Conservation (phyloP, 2,113 vertebrate species). For the Corapipo altera region DNA sequence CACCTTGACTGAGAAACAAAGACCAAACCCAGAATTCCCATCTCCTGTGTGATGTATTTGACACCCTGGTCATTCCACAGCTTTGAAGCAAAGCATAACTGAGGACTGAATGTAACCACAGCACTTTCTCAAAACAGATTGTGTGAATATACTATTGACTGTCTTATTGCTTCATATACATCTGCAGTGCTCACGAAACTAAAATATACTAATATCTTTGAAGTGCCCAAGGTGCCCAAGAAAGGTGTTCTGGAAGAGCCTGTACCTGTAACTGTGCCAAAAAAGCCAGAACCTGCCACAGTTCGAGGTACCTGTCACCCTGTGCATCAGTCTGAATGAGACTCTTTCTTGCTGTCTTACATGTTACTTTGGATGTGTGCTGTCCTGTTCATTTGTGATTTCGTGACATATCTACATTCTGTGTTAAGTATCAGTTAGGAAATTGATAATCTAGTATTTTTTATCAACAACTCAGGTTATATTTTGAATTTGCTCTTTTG, state of each 20-base stretch:
- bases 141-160: accelerated
- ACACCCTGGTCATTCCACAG: neutral
- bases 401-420: accelerated
- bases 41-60: neutral
- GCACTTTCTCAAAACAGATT: neutral
- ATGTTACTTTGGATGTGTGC: neutral
- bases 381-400: neutral
- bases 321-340: neutral
- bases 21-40: neutral
- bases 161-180: neutral
- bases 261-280: constrained; percentile 36
- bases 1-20: neutral
- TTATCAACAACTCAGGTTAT: neutral
- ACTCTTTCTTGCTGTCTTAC: neutral
- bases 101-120: neutral
- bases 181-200: neutral
- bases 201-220: constrained; percentile 74
- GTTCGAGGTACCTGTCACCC: constrained; percentile 17
- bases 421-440: neutral
- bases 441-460: neutral
- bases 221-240: constrained; percentile 66
- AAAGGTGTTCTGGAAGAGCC: constrained; percentile 57
- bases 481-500: neutral
- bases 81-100: neutral
- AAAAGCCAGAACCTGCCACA: constrained; percentile 48